Base-by-base conservation (phyloP, 2,888 invertebrate species). In the Cheilosia scutellata region DNA sequence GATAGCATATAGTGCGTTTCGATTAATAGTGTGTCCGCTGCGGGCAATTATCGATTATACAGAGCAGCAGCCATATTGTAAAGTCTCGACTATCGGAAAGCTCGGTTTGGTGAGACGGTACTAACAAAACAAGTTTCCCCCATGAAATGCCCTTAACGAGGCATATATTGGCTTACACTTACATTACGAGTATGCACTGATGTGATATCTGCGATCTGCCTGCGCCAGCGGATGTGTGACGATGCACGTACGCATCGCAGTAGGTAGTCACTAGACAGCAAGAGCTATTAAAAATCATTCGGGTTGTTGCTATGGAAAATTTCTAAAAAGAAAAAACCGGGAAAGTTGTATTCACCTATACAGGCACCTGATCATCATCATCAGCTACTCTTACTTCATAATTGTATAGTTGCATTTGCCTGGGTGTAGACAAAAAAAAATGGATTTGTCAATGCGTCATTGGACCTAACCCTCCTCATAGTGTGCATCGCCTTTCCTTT, bases 131-230 rank as follows among this genome's bases (percentile, higher is more conserved):
- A 40, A 25, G 79, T 84, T 84, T 79, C 74, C 58, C 58, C 62
- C 66, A 78, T 57, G 72, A 66, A 53, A 72, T 72, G 66, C 77
- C 78, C 68, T 74, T 70, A 78, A 83, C 74, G 74, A 83, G 79
- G 49, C 60, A 63, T 57, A 70, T 2, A 51, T 62, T 57, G 29
- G 57, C 57, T 77, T 47, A 62, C 75, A 49, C 57, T 77, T 47
- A 62, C 75, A 49, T 20, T 25, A 47, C 20, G 20, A 20, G 31
- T 47, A 44, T 49, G 37, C 16, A n/a, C 27, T 29, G n/a, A 40
- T 20, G 11, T 37, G 37, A 37, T 11, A 37, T 31, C 53, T 58
- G 20, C 42, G n/a, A n/a, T n/a, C n/a, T n/a, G n/a, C n/a, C n/a
- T n/a, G n/a, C 70, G 44, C 44, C 63, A 49, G 27, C 5, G 11